Evolutionary conservation across 1,140 invertebrate genomes (phyloP), one percentile per base, ranked within the genome.

Genomic region (Heliconius hermathena): DNA sequence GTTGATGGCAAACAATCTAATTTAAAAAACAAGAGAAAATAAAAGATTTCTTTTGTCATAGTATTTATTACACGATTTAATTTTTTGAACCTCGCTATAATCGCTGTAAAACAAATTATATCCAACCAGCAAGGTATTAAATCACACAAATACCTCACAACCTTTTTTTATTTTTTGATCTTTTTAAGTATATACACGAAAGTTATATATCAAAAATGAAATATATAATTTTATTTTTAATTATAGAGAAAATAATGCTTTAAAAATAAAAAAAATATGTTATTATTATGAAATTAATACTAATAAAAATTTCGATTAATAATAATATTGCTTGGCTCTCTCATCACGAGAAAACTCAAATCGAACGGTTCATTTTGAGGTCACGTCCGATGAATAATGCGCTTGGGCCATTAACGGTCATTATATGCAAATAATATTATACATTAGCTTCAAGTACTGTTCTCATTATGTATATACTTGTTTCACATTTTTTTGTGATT

Each of bases 391-490:
- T 90, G 89, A 90, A 91, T 92, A 90, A 91, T 88, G 88, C 90
- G 85, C 85, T 78, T 81, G 83, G 77, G 83, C 88, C 89, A 93
- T 94, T 94, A 94, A 86, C 85, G 88, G 91, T 93, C 92, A 92
- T 94, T 94, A 93, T 93, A 93, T 94, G 93, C 91, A 93, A 94
- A 94, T 94, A 92, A 92, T 91, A 91, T 92, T 89, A 90, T 87
- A 92, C 86, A 91, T 93, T 89, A 91, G 85, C 88, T 79, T 54
- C 82, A 81, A 83, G 85, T 86, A 85, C 85, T 84, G 77, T 82
- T 85, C 82, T 82, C 78, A 77, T 77, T 54, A 46, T 77, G 70
- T 77, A 71, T 46, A 66, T 66, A 66, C 57, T 66, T 26, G 29
- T 71, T 71, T 49, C 11, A 71, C 33, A 71, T 71, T 71, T 38